These are phyloP conservation scores for Dryobates pubescens DNA, from an alignment of 2,797 vertebrate species.

Conservation along the genomic window DNA sequence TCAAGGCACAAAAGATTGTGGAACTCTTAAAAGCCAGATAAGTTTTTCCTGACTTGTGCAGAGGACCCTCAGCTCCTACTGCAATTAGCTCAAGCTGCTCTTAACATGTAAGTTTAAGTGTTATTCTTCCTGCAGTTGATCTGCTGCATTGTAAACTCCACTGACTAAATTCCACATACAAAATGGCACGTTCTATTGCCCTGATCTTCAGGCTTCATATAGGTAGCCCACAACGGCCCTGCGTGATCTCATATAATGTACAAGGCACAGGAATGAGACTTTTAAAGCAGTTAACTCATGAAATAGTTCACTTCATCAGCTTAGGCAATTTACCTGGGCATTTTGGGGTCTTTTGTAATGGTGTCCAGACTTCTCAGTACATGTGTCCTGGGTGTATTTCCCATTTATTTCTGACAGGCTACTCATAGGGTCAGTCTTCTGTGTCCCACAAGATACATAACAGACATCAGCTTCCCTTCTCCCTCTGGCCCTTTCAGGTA, in stretches of 20 bases:
- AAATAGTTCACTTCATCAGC: neutral
- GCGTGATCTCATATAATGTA: neutral
- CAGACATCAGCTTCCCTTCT: neutral
- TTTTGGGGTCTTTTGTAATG: neutral
- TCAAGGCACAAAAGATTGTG: constrained; percentile 26
- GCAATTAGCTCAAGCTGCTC: neutral
- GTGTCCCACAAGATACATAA: neutral
- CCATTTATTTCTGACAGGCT: neutral
- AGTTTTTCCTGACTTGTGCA: neutral
- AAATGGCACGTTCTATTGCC: neutral
- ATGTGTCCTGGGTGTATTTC: neutral
- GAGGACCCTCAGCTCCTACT: neutral
- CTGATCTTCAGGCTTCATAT: neutral
- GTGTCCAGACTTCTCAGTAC: neutral
- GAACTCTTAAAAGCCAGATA: constrained; percentile 32
- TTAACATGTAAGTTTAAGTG: neutral
- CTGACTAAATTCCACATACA: neutral
- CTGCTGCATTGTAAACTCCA: neutral
- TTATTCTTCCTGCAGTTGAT: neutral
- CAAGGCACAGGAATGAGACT: neutral
- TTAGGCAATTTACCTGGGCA: neutral
- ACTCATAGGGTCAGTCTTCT: neutral
- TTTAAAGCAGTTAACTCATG: neutral
- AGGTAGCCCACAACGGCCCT: neutral
- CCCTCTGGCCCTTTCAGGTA: neutral